Conservation (phyloP, 2,113 vertebrate species). For the Numenius arquata region DNA sequence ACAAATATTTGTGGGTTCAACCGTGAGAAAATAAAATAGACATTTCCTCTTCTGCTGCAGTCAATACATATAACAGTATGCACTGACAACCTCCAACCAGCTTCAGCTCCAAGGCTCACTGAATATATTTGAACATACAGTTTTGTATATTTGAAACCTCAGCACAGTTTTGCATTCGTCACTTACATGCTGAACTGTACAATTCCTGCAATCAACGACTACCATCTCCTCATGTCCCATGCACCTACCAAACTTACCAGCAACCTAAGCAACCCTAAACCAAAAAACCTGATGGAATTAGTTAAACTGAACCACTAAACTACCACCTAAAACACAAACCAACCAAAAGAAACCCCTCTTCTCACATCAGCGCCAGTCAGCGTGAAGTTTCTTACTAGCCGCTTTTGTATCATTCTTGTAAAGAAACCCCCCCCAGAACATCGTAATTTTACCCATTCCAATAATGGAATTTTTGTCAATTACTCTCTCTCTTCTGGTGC, state of each 20-base stretch:
- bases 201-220: not conserved
- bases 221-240: not conserved
- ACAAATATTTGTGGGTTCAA: not conserved
- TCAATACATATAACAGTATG: not conserved
- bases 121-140: too few relatives aligned
- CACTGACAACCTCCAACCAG: not conserved
- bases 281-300: not conserved
- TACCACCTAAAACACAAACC: not conserved
- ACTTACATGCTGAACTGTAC: not conserved
- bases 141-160: too few relatives aligned
- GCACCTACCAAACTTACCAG: not conserved
- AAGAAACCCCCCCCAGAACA: not conserved
- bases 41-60: not conserved
- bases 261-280: not conserved
- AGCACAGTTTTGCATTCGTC: not conserved
- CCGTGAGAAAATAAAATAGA: not conserved
- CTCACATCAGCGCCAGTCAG: not conserved
- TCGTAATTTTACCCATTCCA: not conserved
- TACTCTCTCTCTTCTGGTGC: not conserved
- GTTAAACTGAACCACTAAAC: not conserved
- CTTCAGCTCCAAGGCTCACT: not conserved
- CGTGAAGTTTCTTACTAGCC: not conserved
- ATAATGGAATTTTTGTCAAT: not conserved
- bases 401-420: not conserved
- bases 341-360: not conserved